Conservation (phyloP, 2,888 invertebrate genomes). For the Esperia sulphurella region DNA sequence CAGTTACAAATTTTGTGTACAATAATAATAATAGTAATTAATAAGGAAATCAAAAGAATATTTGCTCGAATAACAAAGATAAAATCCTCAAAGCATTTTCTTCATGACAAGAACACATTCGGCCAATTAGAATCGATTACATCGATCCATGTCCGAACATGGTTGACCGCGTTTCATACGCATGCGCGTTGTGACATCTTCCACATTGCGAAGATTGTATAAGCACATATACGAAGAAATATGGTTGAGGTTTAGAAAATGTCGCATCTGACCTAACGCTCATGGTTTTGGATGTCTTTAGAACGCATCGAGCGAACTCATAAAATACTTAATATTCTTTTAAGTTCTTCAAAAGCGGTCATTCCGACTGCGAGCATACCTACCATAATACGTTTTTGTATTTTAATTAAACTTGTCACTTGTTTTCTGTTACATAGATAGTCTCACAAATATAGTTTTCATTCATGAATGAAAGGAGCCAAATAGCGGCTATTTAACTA, state of each 20-base stretch:
- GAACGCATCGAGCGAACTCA: not conserved
- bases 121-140: conserved; percentile 62
- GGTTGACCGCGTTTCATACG: conserved; percentile 26
- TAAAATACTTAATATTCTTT: too few relatives aligned
- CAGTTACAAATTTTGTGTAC: too few relatives aligned
- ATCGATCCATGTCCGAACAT: conserved; percentile 30
- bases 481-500: too few relatives aligned
- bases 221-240: conserved; percentile 13
- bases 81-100: conserved; percentile 7
- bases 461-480: too few relatives aligned
- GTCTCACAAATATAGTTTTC: too few relatives aligned
- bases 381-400: too few relatives aligned
- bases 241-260: conserved; percentile 25
- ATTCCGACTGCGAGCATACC: too few relatives aligned
- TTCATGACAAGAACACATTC: conserved; percentile 37
- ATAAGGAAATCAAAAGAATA: too few relatives aligned
- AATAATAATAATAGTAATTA: too few relatives aligned
- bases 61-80: not conserved
- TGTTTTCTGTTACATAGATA: too few relatives aligned
- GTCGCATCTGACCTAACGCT: conserved; percentile 12
- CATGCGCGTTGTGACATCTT: conserved; percentile 48
- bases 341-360: too few relatives aligned
- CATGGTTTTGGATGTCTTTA: not conserved
- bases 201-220: conserved; percentile 33
- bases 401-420: too few relatives aligned